Evolutionary conservation across 37 sponge, comb jelly and placozoan genomes (phyloP).

Genomic region (Ianthella basta): DNA sequence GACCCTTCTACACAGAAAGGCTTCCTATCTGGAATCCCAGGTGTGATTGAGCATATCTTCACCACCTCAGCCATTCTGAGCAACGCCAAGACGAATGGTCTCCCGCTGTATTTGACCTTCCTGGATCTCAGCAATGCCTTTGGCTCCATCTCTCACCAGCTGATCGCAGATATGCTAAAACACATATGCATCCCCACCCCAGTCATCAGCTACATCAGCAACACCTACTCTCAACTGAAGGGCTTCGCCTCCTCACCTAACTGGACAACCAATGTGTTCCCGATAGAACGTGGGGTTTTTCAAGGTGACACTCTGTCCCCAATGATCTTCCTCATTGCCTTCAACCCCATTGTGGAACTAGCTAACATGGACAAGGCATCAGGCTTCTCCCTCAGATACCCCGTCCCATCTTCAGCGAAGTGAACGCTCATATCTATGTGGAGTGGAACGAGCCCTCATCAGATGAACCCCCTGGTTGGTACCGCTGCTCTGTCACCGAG

Average conservation of each 20-base stretch:
- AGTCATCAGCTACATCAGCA: not conserved
- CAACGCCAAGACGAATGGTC: constrained; percentile 32
- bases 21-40: constrained; percentile 27
- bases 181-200: constrained; percentile 3
- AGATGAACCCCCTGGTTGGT: too few relatives aligned
- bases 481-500: too few relatives aligned
- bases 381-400: not conserved
- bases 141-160: constrained; percentile 38
- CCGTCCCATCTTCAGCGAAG: not conserved
- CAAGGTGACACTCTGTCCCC: constrained; percentile 42
- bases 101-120: constrained; percentile 38
- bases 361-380: not conserved
- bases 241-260: not conserved
- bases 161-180: constrained; percentile 3
- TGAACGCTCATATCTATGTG: too few relatives aligned
- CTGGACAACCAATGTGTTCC: constrained; percentile 17
- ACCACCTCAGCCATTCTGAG: constrained; percentile 26
- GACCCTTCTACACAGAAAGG: constrained; percentile 26
- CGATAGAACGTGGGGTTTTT: constrained; percentile 11
- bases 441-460: too few relatives aligned
- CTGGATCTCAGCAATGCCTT: constrained; percentile 54
- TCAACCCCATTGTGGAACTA: constrained; percentile 17
- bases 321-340: constrained; percentile 28
- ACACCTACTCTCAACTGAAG: constrained; percentile 19
- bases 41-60: constrained; percentile 45